Base-by-base conservation (phyloP, 2,113 vertebrate species). In the Austrofundulus limnaeus region DNA sequence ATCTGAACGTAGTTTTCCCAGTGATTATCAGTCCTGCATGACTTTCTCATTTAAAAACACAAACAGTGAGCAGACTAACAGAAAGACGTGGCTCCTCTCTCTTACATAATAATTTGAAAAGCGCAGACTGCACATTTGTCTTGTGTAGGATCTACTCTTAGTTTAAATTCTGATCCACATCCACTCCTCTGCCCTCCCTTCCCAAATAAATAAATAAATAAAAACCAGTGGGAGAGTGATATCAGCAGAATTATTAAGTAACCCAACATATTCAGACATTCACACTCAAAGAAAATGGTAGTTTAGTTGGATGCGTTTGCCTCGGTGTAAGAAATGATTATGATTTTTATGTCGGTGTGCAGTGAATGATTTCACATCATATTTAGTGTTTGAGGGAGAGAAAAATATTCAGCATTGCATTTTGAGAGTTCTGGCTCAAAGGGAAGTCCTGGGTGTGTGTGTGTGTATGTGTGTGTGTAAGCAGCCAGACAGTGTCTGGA, bases 81-180 rank as follows among this genome's bases (percentile, higher is more conserved):
- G 47, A 8, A 41, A 73, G 62, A 62, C 20, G 41, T 60, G 46
- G 69, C 42, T 46, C 67, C 56, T n/a, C 47, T n/a, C 47, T 75
- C 57, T 77, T 82, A 76, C 46, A 80, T 75, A 81, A 81, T 56
- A 77, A 80, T 71, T 58, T 52, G 49, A 68, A 73, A 74, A 72
- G 72, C 61, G 10, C 57, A 62, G 65, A 57, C 65, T 53, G 61
- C 59, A 62, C 60, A 68, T 78, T 80, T 70, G 67, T 61, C 56
- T 64, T 80, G 57, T 38, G 59, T 51, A 69, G 62, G 82, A 82
- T 78, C 76, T 66, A 60, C 55, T 56, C 41, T 11, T 25, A 42
- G 77, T 87, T 85, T 19, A 75, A 76, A 85, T 87, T 83, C 86
- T 70, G 81, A 86, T 84, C 72, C 46, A 51, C 63, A 69, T 67